Conservation (phyloP, 2,113 vertebrate species). For the Dasyurus viverrinus region DNA sequence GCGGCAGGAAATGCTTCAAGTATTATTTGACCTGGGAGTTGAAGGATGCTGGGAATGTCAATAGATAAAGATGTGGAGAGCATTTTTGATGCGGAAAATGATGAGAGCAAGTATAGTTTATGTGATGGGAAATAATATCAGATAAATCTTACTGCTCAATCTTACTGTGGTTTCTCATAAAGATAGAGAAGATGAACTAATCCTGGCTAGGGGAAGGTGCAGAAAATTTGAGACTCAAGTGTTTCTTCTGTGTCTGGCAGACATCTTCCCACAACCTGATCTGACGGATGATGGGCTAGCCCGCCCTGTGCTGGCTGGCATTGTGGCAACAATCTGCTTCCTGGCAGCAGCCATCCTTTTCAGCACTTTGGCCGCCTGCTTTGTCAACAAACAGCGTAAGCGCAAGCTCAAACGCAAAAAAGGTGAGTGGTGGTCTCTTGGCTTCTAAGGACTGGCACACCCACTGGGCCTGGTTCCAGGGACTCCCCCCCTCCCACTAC, state of each 20-base stretch:
- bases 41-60: background rate
- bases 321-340: conserved; percentile 99
- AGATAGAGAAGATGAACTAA: background rate
- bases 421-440: conserved; percentile 85
- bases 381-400: conserved; percentile 98
- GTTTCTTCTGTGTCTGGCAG: conserved; percentile 76
- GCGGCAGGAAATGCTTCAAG: background rate
- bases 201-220: background rate
- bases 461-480: background rate
- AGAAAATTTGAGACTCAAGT: background rate
- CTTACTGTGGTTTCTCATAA: background rate
- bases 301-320: conserved; percentile 96
- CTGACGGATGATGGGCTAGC: conserved; percentile 96
- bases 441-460: fast-evolving
- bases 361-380: conserved; percentile 98
- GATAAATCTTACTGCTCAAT: background rate
- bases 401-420: conserved; percentile 98
- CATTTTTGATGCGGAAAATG: background rate
- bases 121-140: background rate
- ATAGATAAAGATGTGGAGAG: background rate
- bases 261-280: conserved; percentile 95
- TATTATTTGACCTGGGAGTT: background rate
- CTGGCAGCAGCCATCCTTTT: conserved; percentile 97
- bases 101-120: background rate
- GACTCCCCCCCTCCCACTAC: background rate